Evolutionary conservation across 1,140 invertebrate species (phyloP).

Genomic region (Calephelis virginiensis): DNA sequence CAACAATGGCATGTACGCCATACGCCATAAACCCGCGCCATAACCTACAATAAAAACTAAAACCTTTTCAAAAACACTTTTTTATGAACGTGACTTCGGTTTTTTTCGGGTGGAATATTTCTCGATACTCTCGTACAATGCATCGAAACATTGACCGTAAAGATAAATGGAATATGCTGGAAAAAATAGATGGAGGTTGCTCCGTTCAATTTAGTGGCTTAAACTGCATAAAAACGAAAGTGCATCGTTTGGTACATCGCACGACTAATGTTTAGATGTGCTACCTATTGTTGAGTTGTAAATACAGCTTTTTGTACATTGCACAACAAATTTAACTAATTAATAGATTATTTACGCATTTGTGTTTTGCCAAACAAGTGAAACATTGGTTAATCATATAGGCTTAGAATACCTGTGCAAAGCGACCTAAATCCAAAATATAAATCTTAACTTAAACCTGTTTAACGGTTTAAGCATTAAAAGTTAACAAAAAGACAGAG

Average conservation of each 20-base stretch:
- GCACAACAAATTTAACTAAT: too few relatives aligned
- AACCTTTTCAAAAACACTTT: conserved; percentile 22
- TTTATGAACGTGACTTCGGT: conserved; percentile 21
- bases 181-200: conserved; percentile 44
- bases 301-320: not conserved
- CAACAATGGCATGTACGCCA: conserved; percentile 21
- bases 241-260: conserved; percentile 41
- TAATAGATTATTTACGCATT: too few relatives aligned
- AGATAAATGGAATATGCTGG: conserved; percentile 60
- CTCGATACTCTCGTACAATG: conserved; percentile 17
- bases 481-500: too few relatives aligned
- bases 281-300: conserved; percentile 23
- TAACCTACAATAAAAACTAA: conserved; percentile 21
- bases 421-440: too few relatives aligned
- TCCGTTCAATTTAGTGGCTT: conserved; percentile 43
- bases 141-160: conserved; percentile 54
- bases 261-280: conserved; percentile 36
- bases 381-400: too few relatives aligned
- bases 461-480: too few relatives aligned
- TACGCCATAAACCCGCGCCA: conserved; percentile 19
- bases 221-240: conserved; percentile 65
- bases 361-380: too few relatives aligned
- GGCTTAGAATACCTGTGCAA: too few relatives aligned
- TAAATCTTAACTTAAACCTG: too few relatives aligned
- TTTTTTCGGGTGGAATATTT: conserved; percentile 19